Evolutionary conservation across 2,888 invertebrate species (phyloP).

Genomic region (Eilema griseolum): DNA sequence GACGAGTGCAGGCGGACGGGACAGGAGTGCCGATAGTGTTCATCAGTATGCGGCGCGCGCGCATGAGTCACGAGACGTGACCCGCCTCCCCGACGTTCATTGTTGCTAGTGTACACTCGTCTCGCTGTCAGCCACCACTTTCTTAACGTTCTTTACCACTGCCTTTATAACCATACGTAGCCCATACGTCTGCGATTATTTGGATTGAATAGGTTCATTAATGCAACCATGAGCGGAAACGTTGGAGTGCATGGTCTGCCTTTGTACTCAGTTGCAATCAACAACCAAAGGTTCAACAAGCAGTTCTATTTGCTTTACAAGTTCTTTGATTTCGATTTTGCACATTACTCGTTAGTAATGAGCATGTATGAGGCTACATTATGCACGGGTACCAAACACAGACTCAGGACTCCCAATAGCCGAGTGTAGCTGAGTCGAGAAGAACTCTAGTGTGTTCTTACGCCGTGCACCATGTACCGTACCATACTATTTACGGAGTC

Average conservation of each 20-base stretch:
- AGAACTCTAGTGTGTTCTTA: conserved; percentile 49
- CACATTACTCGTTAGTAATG: no score
- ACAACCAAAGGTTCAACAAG: no score
- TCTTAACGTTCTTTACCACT: conserved; percentile 60
- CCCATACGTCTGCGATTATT: conserved; percentile 48
- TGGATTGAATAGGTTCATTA: conserved; percentile 46
- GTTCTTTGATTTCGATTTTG: no score
- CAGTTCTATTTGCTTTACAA: conserved; percentile 12
- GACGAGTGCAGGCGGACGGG: conserved; percentile 42
- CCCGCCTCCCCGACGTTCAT: conserved; percentile 66
- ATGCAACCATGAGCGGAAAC: conserved; percentile 31
- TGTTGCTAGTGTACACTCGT: conserved; percentile 61
- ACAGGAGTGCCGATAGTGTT: conserved; percentile 55
- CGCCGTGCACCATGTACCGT: conserved; percentile 49
- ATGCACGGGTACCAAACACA: conserved; percentile 78
- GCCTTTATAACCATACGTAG: conserved; percentile 58
- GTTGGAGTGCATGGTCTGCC: conserved; percentile 10
- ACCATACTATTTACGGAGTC: conserved; percentile 32
- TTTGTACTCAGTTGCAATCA: conserved; percentile 18
- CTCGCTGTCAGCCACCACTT: conserved; percentile 63
- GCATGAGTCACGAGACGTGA: conserved; percentile 72
- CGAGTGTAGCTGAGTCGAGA: conserved; percentile 62
- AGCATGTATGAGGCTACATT: conserved; percentile 78
- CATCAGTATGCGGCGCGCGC: conserved; percentile 77
- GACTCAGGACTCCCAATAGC: conserved; percentile 67